phyloP scores from a whole-genome alignment of 2,888 invertebrate species.

The Horisme vitalbata region DNA sequence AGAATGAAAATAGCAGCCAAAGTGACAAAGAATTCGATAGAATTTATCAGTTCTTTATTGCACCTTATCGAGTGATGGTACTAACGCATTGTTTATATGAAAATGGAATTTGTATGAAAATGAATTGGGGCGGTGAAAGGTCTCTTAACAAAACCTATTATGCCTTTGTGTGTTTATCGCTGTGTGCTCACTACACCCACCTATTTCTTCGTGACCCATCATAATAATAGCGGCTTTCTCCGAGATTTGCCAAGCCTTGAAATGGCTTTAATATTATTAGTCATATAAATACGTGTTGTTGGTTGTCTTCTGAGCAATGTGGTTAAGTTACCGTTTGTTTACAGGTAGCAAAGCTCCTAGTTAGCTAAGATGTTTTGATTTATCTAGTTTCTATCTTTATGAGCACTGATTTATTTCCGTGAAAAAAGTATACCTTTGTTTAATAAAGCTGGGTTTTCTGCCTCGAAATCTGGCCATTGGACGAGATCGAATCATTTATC shows the following conservation, averaged over 20 bases:
- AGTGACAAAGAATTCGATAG: conserved; percentile 64
- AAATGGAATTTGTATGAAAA: conserved; percentile 29
- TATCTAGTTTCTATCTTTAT: too few species aligned
- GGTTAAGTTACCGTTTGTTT: too few species aligned
- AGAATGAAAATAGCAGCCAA: conserved; percentile 55
- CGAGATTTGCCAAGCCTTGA: conserved; percentile 13
- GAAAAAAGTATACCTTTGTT: too few species aligned
- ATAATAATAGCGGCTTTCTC: conserved; percentile 15
- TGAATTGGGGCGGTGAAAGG: conserved; percentile 33
- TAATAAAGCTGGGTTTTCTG: too few species aligned
- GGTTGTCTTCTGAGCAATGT: not conserved
- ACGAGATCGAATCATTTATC: conserved; percentile 14
- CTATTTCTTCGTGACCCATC: conserved; percentile 15
- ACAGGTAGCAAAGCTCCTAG: too few species aligned
- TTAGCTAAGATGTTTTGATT: too few species aligned
- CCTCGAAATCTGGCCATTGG: not conserved
- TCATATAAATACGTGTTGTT: too few species aligned
- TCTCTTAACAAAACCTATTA: conserved; percentile 21
- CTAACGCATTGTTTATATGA: conserved; percentile 34
- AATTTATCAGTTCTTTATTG: conserved; percentile 61
- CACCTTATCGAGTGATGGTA: conserved; percentile 46
- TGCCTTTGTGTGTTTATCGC: conserved; percentile 19
- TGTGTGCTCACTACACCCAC: conserved; percentile 13
- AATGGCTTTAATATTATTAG: not conserved
- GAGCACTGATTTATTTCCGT: too few species aligned